These are phyloP conservation scores for Fregetta grallaria DNA, from an alignment of 2,113 vertebrate species.

Conservation along the genomic window DNA sequence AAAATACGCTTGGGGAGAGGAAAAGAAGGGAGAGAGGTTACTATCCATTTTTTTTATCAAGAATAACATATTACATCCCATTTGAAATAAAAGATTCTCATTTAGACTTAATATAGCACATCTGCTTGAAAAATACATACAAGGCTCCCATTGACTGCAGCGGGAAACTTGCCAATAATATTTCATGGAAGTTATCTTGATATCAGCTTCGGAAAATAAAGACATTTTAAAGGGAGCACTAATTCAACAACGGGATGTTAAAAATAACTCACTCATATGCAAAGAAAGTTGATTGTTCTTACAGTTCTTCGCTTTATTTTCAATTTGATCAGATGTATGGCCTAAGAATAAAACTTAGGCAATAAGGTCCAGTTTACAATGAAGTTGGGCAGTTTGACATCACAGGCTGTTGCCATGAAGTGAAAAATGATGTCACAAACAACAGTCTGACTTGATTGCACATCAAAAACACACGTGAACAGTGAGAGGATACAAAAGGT, in stretches of 20 bases:
- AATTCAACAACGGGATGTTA: not conserved
- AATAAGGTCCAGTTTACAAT: not conserved
- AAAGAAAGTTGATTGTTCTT: not conserved
- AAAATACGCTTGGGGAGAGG: not conserved
- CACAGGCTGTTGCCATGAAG: not conserved
- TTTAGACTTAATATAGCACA: constrained; percentile 47
- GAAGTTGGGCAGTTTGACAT: not conserved
- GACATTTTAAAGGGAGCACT: not conserved
- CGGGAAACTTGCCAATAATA: constrained; percentile 39
- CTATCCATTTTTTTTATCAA: not conserved
- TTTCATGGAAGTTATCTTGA: constrained; percentile 32
- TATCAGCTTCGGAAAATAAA: not conserved
- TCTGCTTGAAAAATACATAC: constrained; percentile 51
- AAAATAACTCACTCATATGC: not conserved
- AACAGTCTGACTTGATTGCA: not conserved
- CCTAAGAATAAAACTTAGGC: not conserved
- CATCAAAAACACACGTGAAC: not conserved
- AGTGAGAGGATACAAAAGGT: not conserved
- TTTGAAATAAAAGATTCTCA: constrained; percentile 16
- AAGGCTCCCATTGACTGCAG: constrained; percentile 37
- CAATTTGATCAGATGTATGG: not conserved
- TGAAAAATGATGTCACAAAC: not conserved
- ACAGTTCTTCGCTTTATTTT: not conserved
- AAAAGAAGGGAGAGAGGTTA: not conserved
- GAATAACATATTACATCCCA: not conserved